phyloP scores from a whole-genome alignment of 2,113 vertebrate genomes.

The Tragelaphus buxtoni region DNA sequence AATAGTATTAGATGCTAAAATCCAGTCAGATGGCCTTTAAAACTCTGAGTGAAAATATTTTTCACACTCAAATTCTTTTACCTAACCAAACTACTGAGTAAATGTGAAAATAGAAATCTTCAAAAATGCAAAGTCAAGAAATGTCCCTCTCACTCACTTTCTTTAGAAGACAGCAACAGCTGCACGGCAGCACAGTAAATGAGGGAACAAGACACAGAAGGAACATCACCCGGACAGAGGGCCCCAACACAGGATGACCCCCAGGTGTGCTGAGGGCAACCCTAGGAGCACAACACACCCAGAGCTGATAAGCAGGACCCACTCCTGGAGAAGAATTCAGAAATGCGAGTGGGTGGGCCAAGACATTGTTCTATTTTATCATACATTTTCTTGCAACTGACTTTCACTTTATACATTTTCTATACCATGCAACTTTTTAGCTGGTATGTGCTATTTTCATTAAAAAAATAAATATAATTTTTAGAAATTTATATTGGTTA shows the following conservation, averaged over 20 bases:
- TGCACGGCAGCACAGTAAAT: no score
- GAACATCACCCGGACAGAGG: neutral
- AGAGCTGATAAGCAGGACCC: neutral
- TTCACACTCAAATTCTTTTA: neutral
- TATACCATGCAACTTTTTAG: neutral
- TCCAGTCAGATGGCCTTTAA: neutral
- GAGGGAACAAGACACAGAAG: neutral
- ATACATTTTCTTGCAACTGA: neutral
- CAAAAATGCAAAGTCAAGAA: neutral
- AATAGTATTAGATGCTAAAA: neutral
- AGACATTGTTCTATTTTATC: neutral
- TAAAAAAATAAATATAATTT: neutral
- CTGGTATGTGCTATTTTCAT: neutral
- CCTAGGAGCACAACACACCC: rapidly evolving
- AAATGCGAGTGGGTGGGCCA: neutral
- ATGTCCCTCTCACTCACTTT: neutral
- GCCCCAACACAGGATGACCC: neutral
- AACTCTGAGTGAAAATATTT: slow-evolving; percentile 4
- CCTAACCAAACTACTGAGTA: neutral
- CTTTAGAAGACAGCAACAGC: neutral
- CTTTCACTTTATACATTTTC: neutral
- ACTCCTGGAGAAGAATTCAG: neutral
- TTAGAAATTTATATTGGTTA: neutral
- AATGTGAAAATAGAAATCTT: neutral
- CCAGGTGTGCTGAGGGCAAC: neutral